Conservation (phyloP, 2,113 vertebrate genomes). For the Platysteira castanea region DNA sequence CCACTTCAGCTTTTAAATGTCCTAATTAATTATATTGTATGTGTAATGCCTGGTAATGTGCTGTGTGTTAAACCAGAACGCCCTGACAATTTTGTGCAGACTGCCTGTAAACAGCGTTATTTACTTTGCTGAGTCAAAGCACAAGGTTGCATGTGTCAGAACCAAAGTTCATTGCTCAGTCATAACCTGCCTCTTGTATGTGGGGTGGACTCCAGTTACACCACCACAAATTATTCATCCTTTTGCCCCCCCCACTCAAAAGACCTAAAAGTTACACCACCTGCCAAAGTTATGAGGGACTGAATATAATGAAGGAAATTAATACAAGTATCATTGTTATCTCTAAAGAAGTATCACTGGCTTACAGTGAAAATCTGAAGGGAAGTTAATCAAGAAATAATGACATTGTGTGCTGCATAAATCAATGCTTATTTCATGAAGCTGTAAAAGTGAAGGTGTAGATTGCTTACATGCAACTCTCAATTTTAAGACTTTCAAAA, state of each 20-base stretch:
- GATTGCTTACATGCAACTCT: background rate
- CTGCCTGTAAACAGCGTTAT: background rate
- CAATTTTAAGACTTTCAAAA: background rate
- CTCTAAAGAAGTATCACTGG: background rate
- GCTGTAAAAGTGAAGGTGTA: background rate
- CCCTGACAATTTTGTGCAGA: background rate
- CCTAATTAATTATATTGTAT: background rate
- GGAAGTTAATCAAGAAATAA: background rate
- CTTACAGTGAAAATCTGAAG: background rate
- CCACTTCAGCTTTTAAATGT: background rate
- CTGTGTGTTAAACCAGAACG: background rate
- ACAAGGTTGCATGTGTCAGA: background rate
- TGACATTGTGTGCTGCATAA: background rate
- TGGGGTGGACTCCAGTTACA: background rate
- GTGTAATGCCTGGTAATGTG: background rate
- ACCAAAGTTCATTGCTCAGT: background rate
- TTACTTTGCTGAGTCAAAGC: constrained; percentile 8
- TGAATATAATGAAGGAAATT: background rate
- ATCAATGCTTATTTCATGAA: background rate
- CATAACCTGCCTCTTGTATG: background rate
- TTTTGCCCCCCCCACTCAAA: background rate
- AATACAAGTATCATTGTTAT: background rate
- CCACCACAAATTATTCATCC: background rate
- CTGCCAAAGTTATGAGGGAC: background rate
- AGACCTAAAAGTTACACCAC: background rate